These are phyloP conservation scores for Ptiloglossa arizonensis DNA, from an alignment of 1,140 invertebrate genomes.

Conservation along the genomic window DNA sequence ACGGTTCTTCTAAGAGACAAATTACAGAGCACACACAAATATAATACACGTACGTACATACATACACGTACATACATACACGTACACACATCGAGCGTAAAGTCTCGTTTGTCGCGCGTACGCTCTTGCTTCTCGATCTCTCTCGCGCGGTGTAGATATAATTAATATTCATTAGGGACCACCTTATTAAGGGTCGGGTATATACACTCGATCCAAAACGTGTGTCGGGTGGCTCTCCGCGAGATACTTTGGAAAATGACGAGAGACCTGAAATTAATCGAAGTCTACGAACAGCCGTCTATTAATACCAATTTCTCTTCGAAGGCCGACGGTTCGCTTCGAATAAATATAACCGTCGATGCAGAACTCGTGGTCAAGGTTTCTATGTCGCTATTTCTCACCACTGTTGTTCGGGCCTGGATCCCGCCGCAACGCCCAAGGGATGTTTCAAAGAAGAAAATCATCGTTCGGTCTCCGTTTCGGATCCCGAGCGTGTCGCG, in stretches of 20 bases:
- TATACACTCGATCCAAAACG: conserved; percentile 42
- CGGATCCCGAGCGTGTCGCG: neutral
- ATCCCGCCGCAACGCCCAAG: no score
- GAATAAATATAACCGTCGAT: conserved; percentile 60
- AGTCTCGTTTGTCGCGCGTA: no score
- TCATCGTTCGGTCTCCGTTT: no score
- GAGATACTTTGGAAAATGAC: conserved; percentile 28
- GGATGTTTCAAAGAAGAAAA: no score
- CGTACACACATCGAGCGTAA: neutral
- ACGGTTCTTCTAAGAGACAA: conserved; percentile 11
- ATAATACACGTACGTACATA: no score
- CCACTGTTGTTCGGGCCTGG: no score
- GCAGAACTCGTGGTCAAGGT: conserved; percentile 57
- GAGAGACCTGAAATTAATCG: conserved; percentile 55
- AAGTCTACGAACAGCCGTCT: conserved; percentile 31
- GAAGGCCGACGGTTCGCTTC: conserved; percentile 16
- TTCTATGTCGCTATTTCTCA: conserved; percentile 1
- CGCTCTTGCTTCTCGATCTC: no score
- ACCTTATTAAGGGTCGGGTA: conserved; percentile 45
- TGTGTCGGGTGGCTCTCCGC: neutral
- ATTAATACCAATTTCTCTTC: conserved; percentile 48
- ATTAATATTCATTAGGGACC: conserved; percentile 55
- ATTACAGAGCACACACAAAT: no score
- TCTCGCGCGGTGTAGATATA: conserved; percentile 3
- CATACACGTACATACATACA: no score